Percentiles rank a stretch among this genome's conserved stretches.
These are phyloP conservation scores for Lordiphosa clarofinis DNA, from an alignment of 1,140 invertebrate species.

Conservation along the genomic window DNA sequence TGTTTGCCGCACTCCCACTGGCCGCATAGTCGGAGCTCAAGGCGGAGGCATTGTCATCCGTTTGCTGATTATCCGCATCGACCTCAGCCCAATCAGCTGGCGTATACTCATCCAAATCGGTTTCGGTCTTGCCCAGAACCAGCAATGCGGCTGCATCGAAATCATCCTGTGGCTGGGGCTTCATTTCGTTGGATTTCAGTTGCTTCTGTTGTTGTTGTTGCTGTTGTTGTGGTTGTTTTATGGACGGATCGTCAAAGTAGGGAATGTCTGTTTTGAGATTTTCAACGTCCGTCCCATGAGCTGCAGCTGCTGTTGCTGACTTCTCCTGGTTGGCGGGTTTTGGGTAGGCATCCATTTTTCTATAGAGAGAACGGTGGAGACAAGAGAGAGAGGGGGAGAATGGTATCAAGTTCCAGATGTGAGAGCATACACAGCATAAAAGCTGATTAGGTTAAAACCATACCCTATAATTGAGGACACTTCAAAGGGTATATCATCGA, in stretches of 20 bases:
- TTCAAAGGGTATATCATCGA: too few species aligned
- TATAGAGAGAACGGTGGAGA: not conserved
- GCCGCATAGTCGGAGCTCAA: constrained; percentile 45
- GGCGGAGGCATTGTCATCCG: constrained; percentile 45
- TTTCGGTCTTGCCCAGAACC: constrained; percentile 21
- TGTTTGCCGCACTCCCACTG: constrained; percentile 50
- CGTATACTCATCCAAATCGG: constrained; percentile 21
- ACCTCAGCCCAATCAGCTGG: constrained; percentile 21
- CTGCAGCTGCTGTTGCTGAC: constrained; percentile 21
- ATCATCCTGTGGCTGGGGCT: constrained; percentile 3
- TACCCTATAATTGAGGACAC: too few species aligned
- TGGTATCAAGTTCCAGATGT: not conserved
- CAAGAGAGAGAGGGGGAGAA: not conserved
- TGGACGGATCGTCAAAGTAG: constrained; percentile 47
- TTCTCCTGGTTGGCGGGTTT: constrained; percentile 1
- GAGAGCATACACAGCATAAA: not conserved
- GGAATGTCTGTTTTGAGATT: constrained; percentile 76
- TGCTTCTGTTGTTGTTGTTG: constrained; percentile 1
- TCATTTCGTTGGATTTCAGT: not conserved
- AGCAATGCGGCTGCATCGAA: constrained; percentile 19
- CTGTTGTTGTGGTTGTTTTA: not conserved
- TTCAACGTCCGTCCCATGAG: constrained; percentile 39
- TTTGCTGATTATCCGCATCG: constrained; percentile 14
- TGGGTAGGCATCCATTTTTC: constrained; percentile 8
- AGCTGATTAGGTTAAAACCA: not conserved